These are phyloP conservation scores for Dasyurus viverrinus DNA, from an alignment of 2,113 vertebrate species.

Conservation along the genomic window DNA sequence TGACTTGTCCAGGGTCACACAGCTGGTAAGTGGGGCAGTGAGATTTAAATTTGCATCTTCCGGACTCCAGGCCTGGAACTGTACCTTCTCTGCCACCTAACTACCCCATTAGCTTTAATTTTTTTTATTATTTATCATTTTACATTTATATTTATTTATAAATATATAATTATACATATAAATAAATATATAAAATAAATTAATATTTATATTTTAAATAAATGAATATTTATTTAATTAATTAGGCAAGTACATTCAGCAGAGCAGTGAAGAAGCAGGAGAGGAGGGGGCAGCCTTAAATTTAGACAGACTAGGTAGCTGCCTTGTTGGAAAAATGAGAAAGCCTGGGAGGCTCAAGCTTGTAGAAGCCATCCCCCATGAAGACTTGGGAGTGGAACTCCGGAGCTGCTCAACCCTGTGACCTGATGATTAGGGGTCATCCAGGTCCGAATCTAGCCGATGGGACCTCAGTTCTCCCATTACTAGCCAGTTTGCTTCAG, in stretches of 20 bases:
- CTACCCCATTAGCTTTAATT: conserved; percentile 67
- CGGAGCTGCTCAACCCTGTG: neutral
- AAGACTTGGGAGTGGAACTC: neutral
- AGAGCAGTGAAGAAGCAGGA: conserved; percentile 55
- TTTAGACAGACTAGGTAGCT: neutral
- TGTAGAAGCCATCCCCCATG: neutral
- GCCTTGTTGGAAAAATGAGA: neutral
- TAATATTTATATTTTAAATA: too few relatives aligned
- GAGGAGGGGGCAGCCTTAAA: conserved; percentile 25
- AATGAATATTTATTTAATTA: too few relatives aligned
- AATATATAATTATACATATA: too few relatives aligned
- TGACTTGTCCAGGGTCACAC: neutral
- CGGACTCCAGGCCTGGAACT: neutral
- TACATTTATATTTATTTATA: too few relatives aligned
- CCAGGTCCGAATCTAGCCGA: neutral
- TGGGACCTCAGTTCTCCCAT: neutral
- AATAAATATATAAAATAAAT: too few relatives aligned
- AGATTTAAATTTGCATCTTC: neutral
- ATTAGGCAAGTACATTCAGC: conserved; percentile 77
- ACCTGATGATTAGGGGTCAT: neutral
- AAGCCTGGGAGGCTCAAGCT: neutral
- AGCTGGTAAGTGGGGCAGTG: neutral
- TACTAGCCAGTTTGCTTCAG: neutral
- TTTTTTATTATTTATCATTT: too few relatives aligned
- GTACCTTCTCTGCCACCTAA: neutral